Evolutionary conservation across 2,113 vertebrate genomes (phyloP).

Genomic region (Cavia aperea): DNA sequence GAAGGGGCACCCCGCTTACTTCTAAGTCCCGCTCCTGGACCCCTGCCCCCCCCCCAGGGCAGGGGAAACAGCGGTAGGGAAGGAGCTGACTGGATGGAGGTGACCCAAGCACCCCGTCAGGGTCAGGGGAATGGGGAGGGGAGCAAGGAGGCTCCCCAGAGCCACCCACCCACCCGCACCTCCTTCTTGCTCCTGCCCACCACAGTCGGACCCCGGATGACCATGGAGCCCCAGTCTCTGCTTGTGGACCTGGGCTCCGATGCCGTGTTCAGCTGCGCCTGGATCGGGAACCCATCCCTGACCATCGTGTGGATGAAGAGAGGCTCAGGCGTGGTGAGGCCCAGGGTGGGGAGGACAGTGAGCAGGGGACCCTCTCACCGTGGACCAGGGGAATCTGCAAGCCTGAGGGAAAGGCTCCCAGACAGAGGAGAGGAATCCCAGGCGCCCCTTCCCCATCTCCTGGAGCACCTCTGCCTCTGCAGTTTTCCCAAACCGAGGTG

Average conservation of each 20-base stretch:
- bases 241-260: constrained; percentile 95
- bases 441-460: neutral
- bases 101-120: fast-evolving
- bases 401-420: neutral
- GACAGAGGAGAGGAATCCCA: neutral
- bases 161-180: neutral
- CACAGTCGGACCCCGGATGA: constrained; percentile 94
- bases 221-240: constrained; percentile 91
- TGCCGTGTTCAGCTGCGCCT: constrained; percentile 93
- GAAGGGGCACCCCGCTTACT: neutral
- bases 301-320: constrained; percentile 99
- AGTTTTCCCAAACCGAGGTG: neutral
- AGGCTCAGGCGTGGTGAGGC: constrained; percentile 95
- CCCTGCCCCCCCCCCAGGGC: neutral
- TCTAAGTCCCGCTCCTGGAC: neutral
- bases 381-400: neutral
- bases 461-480: neutral
- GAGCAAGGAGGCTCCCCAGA: neutral
- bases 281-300: constrained; percentile 96
- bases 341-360: fast-evolving
- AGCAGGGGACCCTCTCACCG: neutral
- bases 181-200: neutral
- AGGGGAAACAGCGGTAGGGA: neutral
- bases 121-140: fast-evolving
- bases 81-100: fast-evolving